Base-by-base conservation (phyloP, 2,113 vertebrate genomes). In the Globicephala melas region DNA sequence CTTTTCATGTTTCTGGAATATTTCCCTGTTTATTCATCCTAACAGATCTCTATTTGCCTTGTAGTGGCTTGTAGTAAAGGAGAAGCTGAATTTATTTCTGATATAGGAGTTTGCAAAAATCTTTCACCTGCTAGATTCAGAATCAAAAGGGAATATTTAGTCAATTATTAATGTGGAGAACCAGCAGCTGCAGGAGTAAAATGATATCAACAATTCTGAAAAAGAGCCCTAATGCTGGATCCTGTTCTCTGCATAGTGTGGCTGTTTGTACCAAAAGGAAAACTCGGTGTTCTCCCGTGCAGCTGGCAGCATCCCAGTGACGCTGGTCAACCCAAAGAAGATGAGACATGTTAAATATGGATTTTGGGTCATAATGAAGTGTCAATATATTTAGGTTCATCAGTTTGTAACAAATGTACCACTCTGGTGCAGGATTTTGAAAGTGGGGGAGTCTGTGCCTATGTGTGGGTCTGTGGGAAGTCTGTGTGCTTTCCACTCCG, bases 121-220 rank as follows among this genome's bases (percentile, higher is more conserved):
- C 74, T 33, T 93, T 87, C 21, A 12, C 50, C 33, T 53, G 11
- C 28, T 80, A 83, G 14, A 74, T 90, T 74, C 33, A 60, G 21
- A 84, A 81, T 81, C 26, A 91, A 88, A 96, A 36, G 41, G 15
- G n/a, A 5, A 3, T 50, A 68, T 74, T 94, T 86, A 76, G 23
- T 93, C 31, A 90, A 73, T 81, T 83, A 76, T 93, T 96, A 84
- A 91, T 88, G 50, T 87, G 60, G 53, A 74, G 9, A 79, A 63
- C n/a, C 20, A 58, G n/a, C 33, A 77, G 47, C 36, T 96, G 20
- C 33, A 89, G 82, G 26, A 73, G 28, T 14, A 31, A 47, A 86
- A 26, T 41, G 21, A 2, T 18, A 62, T 17, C 15, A 36, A n/a
- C 18, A 63, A 6, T 92, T 94, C 38, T 50, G 33, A 70, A 50